Evolutionary conservation across 1,140 invertebrate species (phyloP), one percentile per base, ranked within the genome.

Genomic region (Lordiphosa mommai): DNA sequence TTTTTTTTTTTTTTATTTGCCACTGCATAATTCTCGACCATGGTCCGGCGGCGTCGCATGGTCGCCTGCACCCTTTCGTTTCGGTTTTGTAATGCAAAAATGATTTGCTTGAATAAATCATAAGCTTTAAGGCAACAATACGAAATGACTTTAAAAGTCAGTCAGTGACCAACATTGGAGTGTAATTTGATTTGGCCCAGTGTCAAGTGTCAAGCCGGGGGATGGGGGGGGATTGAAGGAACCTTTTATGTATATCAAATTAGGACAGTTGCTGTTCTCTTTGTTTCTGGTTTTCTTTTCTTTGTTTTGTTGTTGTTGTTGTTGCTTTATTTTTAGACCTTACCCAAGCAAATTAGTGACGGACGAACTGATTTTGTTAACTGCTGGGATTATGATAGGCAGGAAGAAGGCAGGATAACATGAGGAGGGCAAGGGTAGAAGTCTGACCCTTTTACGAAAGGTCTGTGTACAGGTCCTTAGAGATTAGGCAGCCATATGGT

Each of bases 21-120:
- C 37, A 37, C 51, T 72, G 67, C 60, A 61, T 61, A 77, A 72
- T 77, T 61, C 61, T 71, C 72, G 51, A 61, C 59, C 64, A 58
- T 77, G 73, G 73, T 60, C 72, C 17, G 17, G 17, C 3, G 79
- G 47, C 68, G 63, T 68, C 49, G 68, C 73, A 56, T 77, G 68
- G 57, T 36, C 30, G 6, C 8, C 17, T 16, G 34, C 48, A 37
- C 20, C 12, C 63, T 53, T 23, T 32, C 56, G 51, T 52, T 71
- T 58, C 73, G 53, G 53, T 70, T 79, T 79, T 73, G 76, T 80
- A 38, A 73, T 80, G 65, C 65, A 79, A 79, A 79, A 67, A 70
- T 80, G 74, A 61, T 79, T 79, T 82, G 74, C 76, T 61, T 82
- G 76, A 80, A 80, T 80, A 66, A 80, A 74, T 80, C 72, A 79